Evolutionary conservation across 2,113 vertebrate species (phyloP).

Genomic region (Limanda limanda): DNA sequence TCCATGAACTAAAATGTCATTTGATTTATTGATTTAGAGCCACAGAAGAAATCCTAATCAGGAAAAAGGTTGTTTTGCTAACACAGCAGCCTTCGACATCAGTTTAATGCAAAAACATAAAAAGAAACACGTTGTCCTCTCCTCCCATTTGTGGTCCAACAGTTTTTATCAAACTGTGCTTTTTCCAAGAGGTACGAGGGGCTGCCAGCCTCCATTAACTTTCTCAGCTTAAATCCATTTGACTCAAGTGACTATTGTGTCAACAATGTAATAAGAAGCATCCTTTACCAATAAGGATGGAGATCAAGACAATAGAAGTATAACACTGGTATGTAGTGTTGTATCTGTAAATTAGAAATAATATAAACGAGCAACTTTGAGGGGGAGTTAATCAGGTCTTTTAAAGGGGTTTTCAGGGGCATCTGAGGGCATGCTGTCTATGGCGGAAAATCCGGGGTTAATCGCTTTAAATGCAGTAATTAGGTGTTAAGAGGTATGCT

Average conservation of each 20-base stretch:
- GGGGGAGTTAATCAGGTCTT: constrained; percentile 40
- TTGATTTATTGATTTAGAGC: neutral
- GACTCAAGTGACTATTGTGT: constrained; percentile 40
- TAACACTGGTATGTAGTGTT: neutral
- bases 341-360: constrained; percentile 12
- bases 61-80: too few relatives aligned
- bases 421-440: constrained; percentile 68
- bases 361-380: constrained; percentile 11
- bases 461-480: constrained; percentile 82
- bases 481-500: constrained; percentile 81
- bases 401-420: constrained; percentile 55
- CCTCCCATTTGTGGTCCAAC: constrained; percentile 10
- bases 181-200: constrained; percentile 20
- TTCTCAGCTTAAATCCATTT: constrained; percentile 36
- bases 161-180: constrained; percentile 2
- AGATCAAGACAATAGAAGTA: neutral
- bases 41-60: neutral
- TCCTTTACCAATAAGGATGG: constrained; percentile 26
- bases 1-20: neutral
- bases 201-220: constrained; percentile 34
- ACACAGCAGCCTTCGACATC: neutral
- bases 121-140: neutral
- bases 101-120: neutral
- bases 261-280: constrained; percentile 18
- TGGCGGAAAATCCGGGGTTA: constrained; percentile 75